Percentiles rank a stretch among this genome's conserved stretches.
These are phyloP conservation scores for Laticauda laticaudata DNA, from an alignment of 2,113 vertebrate genomes.

Conservation along the genomic window DNA sequence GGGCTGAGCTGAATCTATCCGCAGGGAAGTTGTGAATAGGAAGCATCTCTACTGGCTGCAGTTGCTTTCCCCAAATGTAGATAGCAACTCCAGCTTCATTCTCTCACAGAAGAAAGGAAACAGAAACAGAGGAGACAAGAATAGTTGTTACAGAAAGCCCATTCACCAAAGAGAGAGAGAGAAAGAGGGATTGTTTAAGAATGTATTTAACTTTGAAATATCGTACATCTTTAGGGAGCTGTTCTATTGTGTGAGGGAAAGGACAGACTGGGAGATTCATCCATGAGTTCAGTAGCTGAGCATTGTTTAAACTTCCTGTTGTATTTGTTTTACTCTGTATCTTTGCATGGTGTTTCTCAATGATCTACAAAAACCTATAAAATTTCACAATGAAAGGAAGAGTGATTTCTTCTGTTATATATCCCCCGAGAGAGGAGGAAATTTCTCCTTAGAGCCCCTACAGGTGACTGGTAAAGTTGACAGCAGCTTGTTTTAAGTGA, in stretches of 20 bases:
- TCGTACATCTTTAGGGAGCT: background rate
- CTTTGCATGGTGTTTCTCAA: background rate
- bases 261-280: background rate
- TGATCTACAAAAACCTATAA: background rate
- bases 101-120: background rate
- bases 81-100: background rate
- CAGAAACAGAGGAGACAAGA: background rate
- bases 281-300: background rate
- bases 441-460: background rate
- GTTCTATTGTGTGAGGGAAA: background rate
- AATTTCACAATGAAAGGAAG: background rate
- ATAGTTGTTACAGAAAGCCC: background rate
- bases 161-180: background rate
- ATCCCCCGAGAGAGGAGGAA: background rate
- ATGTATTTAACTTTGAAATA: background rate
- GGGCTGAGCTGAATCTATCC: background rate
- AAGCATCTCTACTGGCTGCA: background rate
- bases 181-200: background rate
- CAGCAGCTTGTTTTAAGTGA: background rate
- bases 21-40: background rate
- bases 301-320: background rate
- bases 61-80: background rate
- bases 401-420: background rate
- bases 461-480: background rate
- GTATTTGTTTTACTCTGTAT: background rate